Evolutionary conservation across 2,888 invertebrate genomes (phyloP).

Genomic region (Elegia similella): DNA sequence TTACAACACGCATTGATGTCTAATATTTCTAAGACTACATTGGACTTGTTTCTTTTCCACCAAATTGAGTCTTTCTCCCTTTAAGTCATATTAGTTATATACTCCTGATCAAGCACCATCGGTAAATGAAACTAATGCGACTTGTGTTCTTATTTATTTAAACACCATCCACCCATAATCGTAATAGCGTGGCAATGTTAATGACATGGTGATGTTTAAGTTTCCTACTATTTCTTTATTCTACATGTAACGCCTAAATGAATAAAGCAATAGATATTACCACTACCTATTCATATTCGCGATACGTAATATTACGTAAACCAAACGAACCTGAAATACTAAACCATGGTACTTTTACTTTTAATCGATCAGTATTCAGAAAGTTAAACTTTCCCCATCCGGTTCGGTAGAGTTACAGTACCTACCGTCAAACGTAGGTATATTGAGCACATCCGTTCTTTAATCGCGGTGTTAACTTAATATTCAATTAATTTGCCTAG

Average conservation of each 20-base stretch:
- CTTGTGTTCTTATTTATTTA: too few species aligned
- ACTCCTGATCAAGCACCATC: too few species aligned
- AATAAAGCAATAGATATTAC: not conserved
- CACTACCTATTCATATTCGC: constrained; percentile 21
- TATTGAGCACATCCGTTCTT: not conserved
- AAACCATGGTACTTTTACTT: constrained; percentile 61
- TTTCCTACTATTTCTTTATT: not conserved
- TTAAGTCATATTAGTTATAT: too few species aligned
- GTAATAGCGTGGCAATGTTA: too few species aligned
- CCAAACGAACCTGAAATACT: constrained; percentile 18
- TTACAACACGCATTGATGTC: too few species aligned
- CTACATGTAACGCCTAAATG: not conserved
- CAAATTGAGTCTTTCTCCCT: too few species aligned
- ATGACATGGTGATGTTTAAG: not conserved
- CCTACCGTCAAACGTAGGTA: not conserved
- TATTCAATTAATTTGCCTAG: not conserved
- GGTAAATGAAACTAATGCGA: too few species aligned
- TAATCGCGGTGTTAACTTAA: not conserved
- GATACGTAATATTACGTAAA: constrained; percentile 45
- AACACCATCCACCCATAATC: too few species aligned
- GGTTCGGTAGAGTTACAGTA: constrained; percentile 20
- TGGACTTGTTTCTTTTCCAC: too few species aligned
- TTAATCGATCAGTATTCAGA: constrained; percentile 71
- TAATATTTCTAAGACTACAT: too few species aligned
- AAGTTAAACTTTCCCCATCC: constrained; percentile 62